A percentile compares a stretch with the other conserved stretches of the same genome.
Conservation (phyloP, 1,140 invertebrate species). For the Heliothis subflexa region DNA sequence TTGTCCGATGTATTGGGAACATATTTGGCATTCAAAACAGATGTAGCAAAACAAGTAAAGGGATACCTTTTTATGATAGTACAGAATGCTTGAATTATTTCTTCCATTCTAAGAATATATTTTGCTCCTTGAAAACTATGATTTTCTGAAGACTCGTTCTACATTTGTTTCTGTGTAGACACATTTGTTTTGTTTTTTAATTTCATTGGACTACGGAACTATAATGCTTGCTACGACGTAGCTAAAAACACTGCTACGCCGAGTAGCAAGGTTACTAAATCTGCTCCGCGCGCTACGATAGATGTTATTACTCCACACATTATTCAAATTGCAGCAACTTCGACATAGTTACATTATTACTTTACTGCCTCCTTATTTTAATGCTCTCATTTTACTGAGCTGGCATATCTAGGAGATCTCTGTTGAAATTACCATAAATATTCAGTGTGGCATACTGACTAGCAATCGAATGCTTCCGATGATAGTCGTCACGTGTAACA, state of each 20-base stretch:
- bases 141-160: too few relatives aligned
- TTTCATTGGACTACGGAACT: too few relatives aligned
- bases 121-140: too few relatives aligned
- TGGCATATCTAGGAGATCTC: constrained; percentile 5
- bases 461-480: constrained; percentile 31
- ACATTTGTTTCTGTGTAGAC: too few relatives aligned
- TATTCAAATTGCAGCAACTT: not conserved
- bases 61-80: not conserved
- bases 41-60: constrained; percentile 1
- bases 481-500: constrained; percentile 43
- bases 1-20: not conserved
- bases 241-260: not conserved
- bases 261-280: not conserved
- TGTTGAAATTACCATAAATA: constrained; percentile 44
- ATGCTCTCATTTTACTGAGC: not conserved
- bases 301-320: not conserved
- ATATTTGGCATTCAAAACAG: constrained; percentile 16
- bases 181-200: too few relatives aligned
- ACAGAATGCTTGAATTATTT: too few relatives aligned
- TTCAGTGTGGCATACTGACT: constrained; percentile 22
- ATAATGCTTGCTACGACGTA: not conserved
- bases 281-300: not conserved
- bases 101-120: too few relatives aligned
- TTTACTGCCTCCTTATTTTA: not conserved
- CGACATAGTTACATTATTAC: not conserved